Conservation (phyloP, 30 jellyfish, hydroid and myxozoan genomes). For the Cassiopea andromeda region DNA sequence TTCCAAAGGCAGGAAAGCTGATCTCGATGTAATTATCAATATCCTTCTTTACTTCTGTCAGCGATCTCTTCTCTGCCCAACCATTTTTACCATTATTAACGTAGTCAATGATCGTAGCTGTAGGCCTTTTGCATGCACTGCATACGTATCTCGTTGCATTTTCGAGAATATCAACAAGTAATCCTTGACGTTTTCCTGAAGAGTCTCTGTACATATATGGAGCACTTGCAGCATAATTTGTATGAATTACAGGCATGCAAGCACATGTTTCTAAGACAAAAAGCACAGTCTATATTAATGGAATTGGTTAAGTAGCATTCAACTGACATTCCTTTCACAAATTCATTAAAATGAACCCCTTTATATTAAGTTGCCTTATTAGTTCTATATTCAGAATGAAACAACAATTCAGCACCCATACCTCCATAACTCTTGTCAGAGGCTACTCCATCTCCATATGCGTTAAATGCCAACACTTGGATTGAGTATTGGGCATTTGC, state of each 20-base stretch:
- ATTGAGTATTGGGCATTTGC: slow-evolving; percentile 48
- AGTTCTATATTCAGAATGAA: too few species aligned
- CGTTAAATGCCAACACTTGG: slow-evolving; percentile 50
- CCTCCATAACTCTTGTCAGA: slow-evolving; percentile 49
- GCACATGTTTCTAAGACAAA: slow-evolving; percentile 70
- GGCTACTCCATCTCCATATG: slow-evolving; percentile 62
- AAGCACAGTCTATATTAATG: background rate
- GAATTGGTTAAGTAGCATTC: background rate
- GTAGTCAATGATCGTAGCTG: slow-evolving; percentile 32
- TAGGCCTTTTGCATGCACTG: slow-evolving; percentile 44
- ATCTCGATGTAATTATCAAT: slow-evolving; percentile 50
- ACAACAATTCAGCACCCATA: background rate
- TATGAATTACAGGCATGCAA: slow-evolving; percentile 57
- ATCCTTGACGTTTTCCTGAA: slow-evolving; percentile 58
- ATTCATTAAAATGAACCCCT: too few species aligned
- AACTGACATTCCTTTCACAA: background rate
- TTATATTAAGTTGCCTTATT: too few species aligned
- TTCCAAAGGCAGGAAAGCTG: slow-evolving; percentile 75
- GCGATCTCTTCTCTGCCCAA: slow-evolving; percentile 62
- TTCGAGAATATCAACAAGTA: slow-evolving; percentile 34
- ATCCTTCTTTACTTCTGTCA: slow-evolving; percentile 47
- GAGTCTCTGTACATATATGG: slow-evolving; percentile 72
- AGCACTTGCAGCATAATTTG: slow-evolving; percentile 69
- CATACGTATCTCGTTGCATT: slow-evolving; percentile 54
- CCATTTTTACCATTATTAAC: slow-evolving; percentile 70